phyloP scores from a whole-genome alignment of 1,140 invertebrate genomes.

The Colletes gigas region DNA sequence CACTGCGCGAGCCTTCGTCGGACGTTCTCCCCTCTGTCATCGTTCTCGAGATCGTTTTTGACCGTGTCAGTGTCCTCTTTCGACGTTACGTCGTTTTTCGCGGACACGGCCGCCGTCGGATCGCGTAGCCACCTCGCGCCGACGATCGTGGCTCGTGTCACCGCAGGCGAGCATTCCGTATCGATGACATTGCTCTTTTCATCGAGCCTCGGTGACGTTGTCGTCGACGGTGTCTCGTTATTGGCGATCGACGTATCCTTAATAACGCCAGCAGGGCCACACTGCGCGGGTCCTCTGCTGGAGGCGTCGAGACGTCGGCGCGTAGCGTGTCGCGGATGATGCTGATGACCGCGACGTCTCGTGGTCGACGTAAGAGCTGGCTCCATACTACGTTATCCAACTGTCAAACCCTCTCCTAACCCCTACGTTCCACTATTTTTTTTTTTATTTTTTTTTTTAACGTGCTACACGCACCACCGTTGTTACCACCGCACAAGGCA shows the following conservation, averaged over 20 bases:
- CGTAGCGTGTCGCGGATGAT: conserved; percentile 84
- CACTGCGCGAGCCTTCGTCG: conserved; percentile 77
- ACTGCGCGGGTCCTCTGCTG: conserved; percentile 83
- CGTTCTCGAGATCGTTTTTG: conserved; percentile 1
- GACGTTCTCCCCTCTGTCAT: conserved; percentile 53
- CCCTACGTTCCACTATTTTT: conserved; percentile 10
- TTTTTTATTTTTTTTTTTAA: conserved; percentile 13
- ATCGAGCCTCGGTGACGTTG: conserved; percentile 19
- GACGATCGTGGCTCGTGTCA: conserved; percentile 35
- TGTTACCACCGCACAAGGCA: conserved; percentile 57
- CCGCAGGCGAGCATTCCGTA: neutral
- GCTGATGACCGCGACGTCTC: conserved; percentile 89
- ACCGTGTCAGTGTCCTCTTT: neutral
- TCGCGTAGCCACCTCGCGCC: conserved; percentile 41
- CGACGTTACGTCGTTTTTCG: neutral
- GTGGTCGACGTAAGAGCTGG: conserved; percentile 81
- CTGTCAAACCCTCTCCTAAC: conserved; percentile 40
- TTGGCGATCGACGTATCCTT: conserved; percentile 46
- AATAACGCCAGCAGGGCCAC: conserved; percentile 81
- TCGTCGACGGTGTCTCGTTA: conserved; percentile 9
- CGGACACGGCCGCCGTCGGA: neutral
- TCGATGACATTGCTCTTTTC: conserved; percentile 30
- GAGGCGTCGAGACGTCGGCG: conserved; percentile 80
- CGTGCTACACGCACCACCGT: conserved; percentile 67
- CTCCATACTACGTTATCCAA: conserved; percentile 76